Conservation (phyloP, 2,797 vertebrate species). For the Galago senegalensis region DNA sequence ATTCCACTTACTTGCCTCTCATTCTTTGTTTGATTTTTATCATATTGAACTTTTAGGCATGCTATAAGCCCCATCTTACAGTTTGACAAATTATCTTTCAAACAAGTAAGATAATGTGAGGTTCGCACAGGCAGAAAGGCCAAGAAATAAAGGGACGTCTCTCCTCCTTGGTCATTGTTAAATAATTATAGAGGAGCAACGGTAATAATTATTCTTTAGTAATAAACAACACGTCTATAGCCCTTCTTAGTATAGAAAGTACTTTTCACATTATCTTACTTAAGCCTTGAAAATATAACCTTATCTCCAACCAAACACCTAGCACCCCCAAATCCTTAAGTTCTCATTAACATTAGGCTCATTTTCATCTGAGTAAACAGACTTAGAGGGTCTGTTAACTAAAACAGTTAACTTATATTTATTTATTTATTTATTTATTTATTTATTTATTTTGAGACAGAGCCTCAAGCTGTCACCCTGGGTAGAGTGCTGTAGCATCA, state of each 20-base stretch:
- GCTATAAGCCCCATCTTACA: not conserved
- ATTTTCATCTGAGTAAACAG: not conserved
- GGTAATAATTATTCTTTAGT: not conserved
- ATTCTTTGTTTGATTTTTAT: not conserved
- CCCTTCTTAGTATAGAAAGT: not conserved
- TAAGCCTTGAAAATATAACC: not conserved
- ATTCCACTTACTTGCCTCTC: not conserved
- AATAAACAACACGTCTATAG: not conserved
- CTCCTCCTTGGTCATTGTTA: not conserved
- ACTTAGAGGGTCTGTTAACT: no score
- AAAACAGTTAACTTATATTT: no score
- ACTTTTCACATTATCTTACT: not conserved
- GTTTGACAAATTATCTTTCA: not conserved
- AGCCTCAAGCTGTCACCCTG: no score
- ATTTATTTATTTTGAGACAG: no score
- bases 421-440: no score
- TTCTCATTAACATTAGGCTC: not conserved
- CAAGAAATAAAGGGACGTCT: not conserved
- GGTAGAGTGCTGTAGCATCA: no score
- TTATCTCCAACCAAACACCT: not conserved
- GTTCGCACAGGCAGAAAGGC: not conserved
- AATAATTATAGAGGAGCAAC: not conserved
- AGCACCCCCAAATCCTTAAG: not conserved
- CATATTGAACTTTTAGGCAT: not conserved
- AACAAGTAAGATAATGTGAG: not conserved